Conservation (phyloP, 2,797 vertebrate genomes). For the Argya squamiceps region DNA sequence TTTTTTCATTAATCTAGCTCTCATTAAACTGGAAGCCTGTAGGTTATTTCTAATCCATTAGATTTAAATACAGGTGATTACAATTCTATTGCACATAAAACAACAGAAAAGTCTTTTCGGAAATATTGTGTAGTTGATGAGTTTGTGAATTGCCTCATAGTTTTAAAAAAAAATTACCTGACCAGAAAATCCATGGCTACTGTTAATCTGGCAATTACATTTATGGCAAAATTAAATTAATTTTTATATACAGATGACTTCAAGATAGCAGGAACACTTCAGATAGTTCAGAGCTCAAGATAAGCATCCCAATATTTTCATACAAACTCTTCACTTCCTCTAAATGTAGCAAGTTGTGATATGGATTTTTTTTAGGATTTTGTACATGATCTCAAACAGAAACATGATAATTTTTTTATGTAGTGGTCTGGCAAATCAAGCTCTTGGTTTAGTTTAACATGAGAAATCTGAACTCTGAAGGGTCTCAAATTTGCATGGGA, state of each 20-base stretch:
- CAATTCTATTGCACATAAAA: constrained; percentile 80
- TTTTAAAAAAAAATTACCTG: constrained; percentile 75
- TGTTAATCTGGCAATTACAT: background rate
- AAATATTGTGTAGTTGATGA: constrained; percentile 78
- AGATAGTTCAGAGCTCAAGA: background rate
- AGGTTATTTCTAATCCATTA: constrained; percentile 94
- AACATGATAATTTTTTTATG: background rate
- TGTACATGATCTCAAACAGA: background rate
- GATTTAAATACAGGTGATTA: constrained; percentile 94
- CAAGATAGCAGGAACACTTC: background rate
- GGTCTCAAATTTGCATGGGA: background rate
- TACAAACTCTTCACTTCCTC: background rate
- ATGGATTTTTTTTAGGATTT: background rate
- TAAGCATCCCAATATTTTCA: background rate
- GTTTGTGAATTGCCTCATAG: constrained; percentile 70
- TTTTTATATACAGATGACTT: background rate
- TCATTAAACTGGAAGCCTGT: constrained; percentile 90
- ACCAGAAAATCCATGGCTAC: background rate
- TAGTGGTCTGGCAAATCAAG: background rate
- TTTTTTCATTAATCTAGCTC: constrained; percentile 90
- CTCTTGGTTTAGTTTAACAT: background rate
- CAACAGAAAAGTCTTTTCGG: constrained; percentile 85
- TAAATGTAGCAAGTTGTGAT: background rate
- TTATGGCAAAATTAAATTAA: background rate
- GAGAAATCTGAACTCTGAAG: background rate